These are phyloP conservation scores for Nomada lathburiana DNA, from an alignment of 2,888 invertebrate genomes.

Conservation along the genomic window DNA sequence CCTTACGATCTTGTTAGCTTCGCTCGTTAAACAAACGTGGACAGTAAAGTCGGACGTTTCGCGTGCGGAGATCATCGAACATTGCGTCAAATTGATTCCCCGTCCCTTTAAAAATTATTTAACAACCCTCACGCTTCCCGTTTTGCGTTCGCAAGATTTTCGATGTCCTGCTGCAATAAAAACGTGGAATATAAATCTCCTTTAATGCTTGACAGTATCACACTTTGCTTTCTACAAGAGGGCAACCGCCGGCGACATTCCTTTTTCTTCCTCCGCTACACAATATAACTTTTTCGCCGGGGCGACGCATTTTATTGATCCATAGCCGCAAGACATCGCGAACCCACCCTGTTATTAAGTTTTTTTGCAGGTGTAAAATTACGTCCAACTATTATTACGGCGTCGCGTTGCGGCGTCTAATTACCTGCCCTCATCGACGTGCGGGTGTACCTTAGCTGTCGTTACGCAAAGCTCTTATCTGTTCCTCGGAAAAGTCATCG, in stretches of 20 bases:
- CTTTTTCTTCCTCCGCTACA: neutral
- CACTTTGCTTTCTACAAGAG: conserved; percentile 23
- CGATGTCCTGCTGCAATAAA: conserved; percentile 5
- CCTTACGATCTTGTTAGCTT: too few species aligned
- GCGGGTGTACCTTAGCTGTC: conserved; percentile 20
- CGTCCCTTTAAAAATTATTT: neutral
- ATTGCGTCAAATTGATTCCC: neutral
- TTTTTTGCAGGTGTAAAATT: conserved; percentile 79
- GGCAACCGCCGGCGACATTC: conserved; percentile 6
- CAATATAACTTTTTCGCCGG: conserved; percentile 7
- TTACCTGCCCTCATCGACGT: conserved; percentile 46
- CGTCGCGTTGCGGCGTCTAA: conserved; percentile 74
- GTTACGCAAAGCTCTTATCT: conserved; percentile 45
- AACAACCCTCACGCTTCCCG: neutral
- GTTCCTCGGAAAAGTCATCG: conserved; percentile 25
- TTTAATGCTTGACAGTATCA: conserved; percentile 21
- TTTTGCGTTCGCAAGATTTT: neutral
- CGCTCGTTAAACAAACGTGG: too few species aligned
- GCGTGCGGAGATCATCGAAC: too few species aligned
- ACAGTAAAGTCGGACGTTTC: too few species aligned
- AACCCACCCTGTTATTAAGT: conserved; percentile 77
- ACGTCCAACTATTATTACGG: conserved; percentile 77
- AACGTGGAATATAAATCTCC: conserved; percentile 17
- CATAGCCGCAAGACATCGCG: conserved; percentile 68
- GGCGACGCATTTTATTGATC: conserved; percentile 73